A percentile compares a stretch with the other conserved stretches of the same genome.
phyloP scores from a whole-genome alignment of 2,113 vertebrate species.

The Bolborhynchus lineola region DNA sequence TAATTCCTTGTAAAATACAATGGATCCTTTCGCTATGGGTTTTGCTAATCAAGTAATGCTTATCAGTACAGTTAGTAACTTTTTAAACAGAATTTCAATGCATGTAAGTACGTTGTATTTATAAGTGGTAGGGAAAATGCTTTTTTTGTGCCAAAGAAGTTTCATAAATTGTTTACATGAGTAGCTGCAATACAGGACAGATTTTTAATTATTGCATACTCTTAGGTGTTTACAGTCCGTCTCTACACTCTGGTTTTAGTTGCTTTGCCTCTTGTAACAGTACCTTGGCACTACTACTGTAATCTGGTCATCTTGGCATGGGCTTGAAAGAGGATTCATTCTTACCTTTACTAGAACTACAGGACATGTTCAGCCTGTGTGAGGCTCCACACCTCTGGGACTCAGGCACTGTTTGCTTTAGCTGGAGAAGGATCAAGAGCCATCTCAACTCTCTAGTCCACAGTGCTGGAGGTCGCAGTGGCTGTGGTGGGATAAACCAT shows the following conservation, averaged over 20 bases:
- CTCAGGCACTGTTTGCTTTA: background rate
- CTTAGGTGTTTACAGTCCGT: constrained; percentile 50
- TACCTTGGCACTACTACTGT: constrained; percentile 26
- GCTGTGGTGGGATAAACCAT: background rate
- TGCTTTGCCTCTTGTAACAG: constrained; percentile 26
- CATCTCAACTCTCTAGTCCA: background rate
- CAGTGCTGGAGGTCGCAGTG: background rate
- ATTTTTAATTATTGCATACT: constrained; percentile 50
- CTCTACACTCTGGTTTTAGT: constrained; percentile 1
- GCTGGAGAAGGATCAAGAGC: background rate
- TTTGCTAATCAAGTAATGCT: constrained; percentile 50
- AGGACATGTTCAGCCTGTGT: background rate
- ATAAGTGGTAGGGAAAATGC: constrained; percentile 62
- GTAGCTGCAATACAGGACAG: constrained; percentile 53
- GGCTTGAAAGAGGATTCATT: background rate
- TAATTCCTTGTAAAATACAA: constrained; percentile 59
- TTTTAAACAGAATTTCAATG: constrained; percentile 43
- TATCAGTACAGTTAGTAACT: constrained; percentile 22
- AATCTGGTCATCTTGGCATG: background rate
- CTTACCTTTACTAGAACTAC: background rate
- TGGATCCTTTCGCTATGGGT: constrained; percentile 48
- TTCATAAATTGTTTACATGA: constrained; percentile 75
- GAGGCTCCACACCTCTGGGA: background rate
- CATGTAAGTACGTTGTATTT: constrained; percentile 53
- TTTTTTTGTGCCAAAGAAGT: constrained; percentile 80